phyloP scores from a whole-genome alignment of 2,888 invertebrate species.

The Xylota segnis region DNA sequence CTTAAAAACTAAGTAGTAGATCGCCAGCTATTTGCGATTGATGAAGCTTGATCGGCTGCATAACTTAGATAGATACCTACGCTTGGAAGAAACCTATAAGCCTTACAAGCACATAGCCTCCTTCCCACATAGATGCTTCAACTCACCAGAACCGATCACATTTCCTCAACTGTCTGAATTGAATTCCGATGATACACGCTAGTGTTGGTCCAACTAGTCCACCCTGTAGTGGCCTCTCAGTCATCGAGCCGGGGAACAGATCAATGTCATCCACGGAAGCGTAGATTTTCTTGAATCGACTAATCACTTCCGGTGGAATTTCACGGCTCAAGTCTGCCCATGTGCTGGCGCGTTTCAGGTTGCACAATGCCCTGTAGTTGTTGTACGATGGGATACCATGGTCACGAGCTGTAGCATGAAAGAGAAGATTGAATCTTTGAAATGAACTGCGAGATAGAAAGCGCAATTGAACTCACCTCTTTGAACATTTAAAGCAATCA shows the following conservation, averaged over 20 bases:
- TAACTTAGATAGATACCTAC: too few species aligned
- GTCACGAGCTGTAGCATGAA: constrained; percentile 87
- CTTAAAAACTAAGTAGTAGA: too few species aligned
- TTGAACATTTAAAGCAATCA: constrained; percentile 96
- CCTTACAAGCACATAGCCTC: too few species aligned
- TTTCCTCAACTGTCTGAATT: constrained; percentile 94
- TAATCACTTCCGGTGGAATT: constrained; percentile 93
- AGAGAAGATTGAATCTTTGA: background rate
- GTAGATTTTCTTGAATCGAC: constrained; percentile 91
- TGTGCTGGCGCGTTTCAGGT: constrained; percentile 92
- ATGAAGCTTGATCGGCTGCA: background rate
- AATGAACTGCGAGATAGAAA: background rate
- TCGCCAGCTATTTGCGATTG: too few species aligned
- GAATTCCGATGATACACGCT: constrained; percentile 96
- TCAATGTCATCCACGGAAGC: constrained; percentile 97
- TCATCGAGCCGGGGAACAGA: constrained; percentile 97
- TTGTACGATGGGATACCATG: constrained; percentile 96
- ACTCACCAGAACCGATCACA: constrained; percentile 96
- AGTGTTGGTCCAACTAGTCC: constrained; percentile 97
- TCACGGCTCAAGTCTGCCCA: constrained; percentile 95
- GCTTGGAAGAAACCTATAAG: too few species aligned
- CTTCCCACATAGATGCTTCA: too few species aligned
- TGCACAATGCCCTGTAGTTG: constrained; percentile 95
- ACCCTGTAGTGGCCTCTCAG: constrained; percentile 94
- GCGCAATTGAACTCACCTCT: constrained; percentile 85